Evolutionary conservation across 1,140 invertebrate genomes (phyloP).

Genomic region (Sipha flava): DNA sequence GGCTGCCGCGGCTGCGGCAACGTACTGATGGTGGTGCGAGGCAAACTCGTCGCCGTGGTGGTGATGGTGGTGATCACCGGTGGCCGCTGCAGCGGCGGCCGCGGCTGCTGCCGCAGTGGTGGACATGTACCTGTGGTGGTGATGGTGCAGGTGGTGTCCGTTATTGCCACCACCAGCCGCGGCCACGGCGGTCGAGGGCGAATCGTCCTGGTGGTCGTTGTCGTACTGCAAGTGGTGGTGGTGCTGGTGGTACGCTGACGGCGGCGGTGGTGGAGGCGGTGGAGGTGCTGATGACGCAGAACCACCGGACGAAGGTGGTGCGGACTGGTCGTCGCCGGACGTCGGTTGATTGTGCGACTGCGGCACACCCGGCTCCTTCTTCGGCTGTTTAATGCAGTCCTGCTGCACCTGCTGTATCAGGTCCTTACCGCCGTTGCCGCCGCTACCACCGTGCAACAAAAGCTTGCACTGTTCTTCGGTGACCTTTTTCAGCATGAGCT

Average conservation of each 20-base stretch:
- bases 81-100: constrained; percentile 1
- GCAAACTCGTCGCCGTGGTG: constrained; percentile 14
- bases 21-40: constrained; percentile 5
- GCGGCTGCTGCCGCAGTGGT: neutral
- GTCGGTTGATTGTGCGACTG: neutral
- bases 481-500: constrained; percentile 33
- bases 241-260: constrained; percentile 27
- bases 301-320: neutral
- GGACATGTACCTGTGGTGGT: constrained; percentile 32
- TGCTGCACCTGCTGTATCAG: constrained; percentile 28
- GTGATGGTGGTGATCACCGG: constrained; percentile 9
- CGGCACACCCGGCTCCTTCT: constrained; percentile 36
- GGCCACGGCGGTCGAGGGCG: constrained; percentile 16
- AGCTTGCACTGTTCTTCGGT: constrained; percentile 31
- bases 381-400: constrained; percentile 35
- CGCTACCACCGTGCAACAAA: neutral
- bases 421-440: neutral
- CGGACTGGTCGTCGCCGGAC: neutral
- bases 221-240: constrained; percentile 34
- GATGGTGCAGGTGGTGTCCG: constrained; percentile 27
- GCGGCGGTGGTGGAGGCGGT: neutral
- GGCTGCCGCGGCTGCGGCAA: neutral
- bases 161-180: constrained; percentile 3
- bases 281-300: neutral
- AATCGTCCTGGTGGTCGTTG: neutral